phyloP scores from a whole-genome alignment of 2,113 vertebrate species.

The Megaceryle maxima region DNA sequence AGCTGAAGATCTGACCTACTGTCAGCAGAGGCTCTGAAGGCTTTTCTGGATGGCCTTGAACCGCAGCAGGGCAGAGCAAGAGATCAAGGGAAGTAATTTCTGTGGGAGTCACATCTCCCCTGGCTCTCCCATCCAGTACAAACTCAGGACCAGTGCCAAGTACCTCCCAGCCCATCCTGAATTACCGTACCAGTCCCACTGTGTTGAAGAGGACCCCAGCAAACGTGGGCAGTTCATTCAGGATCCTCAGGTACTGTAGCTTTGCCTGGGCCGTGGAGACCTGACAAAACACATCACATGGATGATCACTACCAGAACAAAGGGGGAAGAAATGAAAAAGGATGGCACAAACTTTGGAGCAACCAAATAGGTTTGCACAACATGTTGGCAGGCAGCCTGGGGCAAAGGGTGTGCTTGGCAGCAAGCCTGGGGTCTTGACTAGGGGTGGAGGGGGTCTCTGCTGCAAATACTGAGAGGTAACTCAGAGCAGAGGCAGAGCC shows the following conservation, averaged over 20 bases:
- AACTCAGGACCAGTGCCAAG: not conserved
- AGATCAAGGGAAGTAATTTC: not conserved
- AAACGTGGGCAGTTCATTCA: conserved; percentile 97
- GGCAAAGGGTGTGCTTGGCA: not conserved
- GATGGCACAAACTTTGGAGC: not conserved
- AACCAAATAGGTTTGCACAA: not conserved
- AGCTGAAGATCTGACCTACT: not conserved
- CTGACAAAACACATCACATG: conserved; percentile 73
- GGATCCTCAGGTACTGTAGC: conserved; percentile 94
- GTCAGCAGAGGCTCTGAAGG: not conserved
- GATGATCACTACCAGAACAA: not conserved
- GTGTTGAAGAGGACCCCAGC: conserved; percentile 95
- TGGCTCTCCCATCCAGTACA: not conserved
- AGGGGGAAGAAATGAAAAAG: not conserved
- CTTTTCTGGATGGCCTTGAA: not conserved
- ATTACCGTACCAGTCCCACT: conserved; percentile 89
- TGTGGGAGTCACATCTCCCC: not conserved
- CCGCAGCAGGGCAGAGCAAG: not conserved
- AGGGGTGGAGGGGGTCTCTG: not conserved
- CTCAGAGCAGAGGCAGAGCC: not conserved
- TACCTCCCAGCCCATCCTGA: conserved; percentile 16
- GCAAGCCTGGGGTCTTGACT: rapidly evolving
- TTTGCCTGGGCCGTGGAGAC: conserved; percentile 94
- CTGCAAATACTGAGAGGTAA: not conserved
- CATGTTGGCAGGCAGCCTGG: rapidly evolving